Evolutionary conservation across 2,888 invertebrate genomes (phyloP).

Genomic region (Rhingia rostrata): DNA sequence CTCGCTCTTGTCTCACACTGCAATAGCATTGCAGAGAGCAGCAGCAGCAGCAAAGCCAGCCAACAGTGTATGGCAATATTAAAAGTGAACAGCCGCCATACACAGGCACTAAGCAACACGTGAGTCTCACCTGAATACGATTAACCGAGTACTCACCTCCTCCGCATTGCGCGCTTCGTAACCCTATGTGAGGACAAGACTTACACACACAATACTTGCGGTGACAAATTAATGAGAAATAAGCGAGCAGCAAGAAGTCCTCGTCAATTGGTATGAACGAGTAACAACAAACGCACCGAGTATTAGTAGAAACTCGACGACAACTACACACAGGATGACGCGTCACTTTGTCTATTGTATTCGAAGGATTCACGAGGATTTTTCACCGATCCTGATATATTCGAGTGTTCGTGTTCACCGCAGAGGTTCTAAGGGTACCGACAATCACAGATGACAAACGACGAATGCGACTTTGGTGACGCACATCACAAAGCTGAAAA

Average conservation of each 20-base stretch:
- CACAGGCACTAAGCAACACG: constrained; percentile 65
- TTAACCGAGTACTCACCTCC: constrained; percentile 67
- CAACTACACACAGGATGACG: constrained; percentile 20
- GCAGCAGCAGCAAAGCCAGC: no score
- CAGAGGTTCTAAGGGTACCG: constrained; percentile 56
- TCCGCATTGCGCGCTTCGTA: constrained; percentile 27
- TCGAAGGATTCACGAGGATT: constrained; percentile 49
- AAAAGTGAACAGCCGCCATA: constrained; percentile 33
- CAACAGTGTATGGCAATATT: constrained; percentile 19
- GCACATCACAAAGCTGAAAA: constrained; percentile 78
- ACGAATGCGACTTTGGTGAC: constrained; percentile 73
- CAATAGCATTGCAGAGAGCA: no score
- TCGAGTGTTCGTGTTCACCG: constrained; percentile 41
- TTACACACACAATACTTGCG: constrained; percentile 47
- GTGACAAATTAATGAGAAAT: constrained; percentile 72
- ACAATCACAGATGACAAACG: constrained; percentile 68
- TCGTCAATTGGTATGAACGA: constrained; percentile 45
- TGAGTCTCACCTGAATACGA: constrained; percentile 74
- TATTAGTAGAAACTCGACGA: constrained; percentile 39
- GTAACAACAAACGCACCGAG: constrained; percentile 50
- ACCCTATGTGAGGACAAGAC: constrained; percentile 8
- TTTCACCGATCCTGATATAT: constrained; percentile 40
- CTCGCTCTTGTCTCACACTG: constrained; percentile 28
- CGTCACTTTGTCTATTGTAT: constrained; percentile 64
- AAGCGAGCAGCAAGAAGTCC: constrained; percentile 68